A percentile compares a stretch with the other conserved stretches of the same genome.
Conservation (phyloP, 2,888 invertebrate genomes). For the Acanthosepion pharaonis region DNA sequence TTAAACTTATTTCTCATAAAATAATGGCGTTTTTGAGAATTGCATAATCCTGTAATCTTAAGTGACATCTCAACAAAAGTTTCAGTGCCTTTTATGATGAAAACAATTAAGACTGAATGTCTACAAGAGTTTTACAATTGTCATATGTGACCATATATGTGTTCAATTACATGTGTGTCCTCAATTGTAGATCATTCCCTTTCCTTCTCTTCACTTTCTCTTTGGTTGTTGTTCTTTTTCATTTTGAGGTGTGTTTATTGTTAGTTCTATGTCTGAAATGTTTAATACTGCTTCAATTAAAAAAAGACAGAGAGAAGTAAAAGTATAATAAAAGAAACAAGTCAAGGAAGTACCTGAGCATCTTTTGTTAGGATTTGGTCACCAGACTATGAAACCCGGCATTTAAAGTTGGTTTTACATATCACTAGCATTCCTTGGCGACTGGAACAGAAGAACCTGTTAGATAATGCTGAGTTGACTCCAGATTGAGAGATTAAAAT, state of each 20-base stretch:
- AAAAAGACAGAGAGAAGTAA: neutral
- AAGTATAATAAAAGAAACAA: neutral
- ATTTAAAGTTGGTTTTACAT: neutral
- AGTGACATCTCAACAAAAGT: neutral
- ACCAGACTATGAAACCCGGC: slow-evolving; percentile 10
- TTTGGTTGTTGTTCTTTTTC: neutral
- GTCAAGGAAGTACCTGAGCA: neutral
- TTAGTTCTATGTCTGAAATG: neutral
- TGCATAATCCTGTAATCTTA: neutral
- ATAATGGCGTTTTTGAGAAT: neutral
- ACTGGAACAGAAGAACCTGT: neutral
- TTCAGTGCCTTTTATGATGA: neutral
- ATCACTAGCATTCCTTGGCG: neutral
- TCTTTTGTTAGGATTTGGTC: neutral
- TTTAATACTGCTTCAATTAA: neutral
- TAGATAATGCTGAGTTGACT: slow-evolving; percentile 5
- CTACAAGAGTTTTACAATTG: neutral
- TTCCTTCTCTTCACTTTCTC: neutral
- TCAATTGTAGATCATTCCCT: neutral
- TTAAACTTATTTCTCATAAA: neutral
- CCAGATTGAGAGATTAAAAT: neutral
- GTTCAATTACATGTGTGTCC: neutral
- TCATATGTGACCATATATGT: neutral
- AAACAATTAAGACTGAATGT: neutral
- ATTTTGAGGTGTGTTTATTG: neutral